Conservation (phyloP, 2,888 invertebrate species). For the Hirtodrosophila duncani region DNA sequence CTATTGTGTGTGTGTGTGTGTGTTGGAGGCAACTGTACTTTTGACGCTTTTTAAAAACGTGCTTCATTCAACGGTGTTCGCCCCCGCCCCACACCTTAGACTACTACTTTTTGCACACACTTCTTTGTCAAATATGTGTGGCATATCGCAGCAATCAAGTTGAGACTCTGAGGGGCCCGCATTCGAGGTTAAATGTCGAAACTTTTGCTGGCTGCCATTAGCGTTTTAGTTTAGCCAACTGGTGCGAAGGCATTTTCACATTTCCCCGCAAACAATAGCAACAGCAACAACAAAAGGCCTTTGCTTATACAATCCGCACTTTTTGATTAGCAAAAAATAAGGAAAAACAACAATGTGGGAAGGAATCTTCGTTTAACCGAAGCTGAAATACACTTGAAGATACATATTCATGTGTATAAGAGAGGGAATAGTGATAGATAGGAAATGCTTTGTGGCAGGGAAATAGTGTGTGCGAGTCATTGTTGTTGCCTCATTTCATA, state of each 20-base stretch:
- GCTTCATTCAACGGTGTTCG: constrained; percentile 19
- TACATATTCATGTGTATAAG: no score
- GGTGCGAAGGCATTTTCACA: constrained; percentile 4
- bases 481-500: no score
- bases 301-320: constrained; percentile 51
- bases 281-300: constrained; percentile 34
- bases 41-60: constrained; percentile 46
- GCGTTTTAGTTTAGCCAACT: constrained; percentile 19
- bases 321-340: constrained; percentile 60
- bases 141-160: constrained; percentile 34
- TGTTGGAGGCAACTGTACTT: constrained; percentile 52
- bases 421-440: no score
- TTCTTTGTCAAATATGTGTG: constrained; percentile 25
- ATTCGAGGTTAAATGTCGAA: constrained; percentile 44
- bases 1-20: not conserved
- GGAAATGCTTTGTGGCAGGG: no score
- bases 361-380: no score
- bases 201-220: constrained; percentile 42
- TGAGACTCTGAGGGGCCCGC: constrained; percentile 33
- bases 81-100: no score
- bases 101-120: no score
- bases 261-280: not conserved
- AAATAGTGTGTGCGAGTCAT: no score
- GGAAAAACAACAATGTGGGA: no score
- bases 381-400: no score